Conservation (phyloP, 1,140 invertebrate species). For the Brachionus angularis region DNA sequence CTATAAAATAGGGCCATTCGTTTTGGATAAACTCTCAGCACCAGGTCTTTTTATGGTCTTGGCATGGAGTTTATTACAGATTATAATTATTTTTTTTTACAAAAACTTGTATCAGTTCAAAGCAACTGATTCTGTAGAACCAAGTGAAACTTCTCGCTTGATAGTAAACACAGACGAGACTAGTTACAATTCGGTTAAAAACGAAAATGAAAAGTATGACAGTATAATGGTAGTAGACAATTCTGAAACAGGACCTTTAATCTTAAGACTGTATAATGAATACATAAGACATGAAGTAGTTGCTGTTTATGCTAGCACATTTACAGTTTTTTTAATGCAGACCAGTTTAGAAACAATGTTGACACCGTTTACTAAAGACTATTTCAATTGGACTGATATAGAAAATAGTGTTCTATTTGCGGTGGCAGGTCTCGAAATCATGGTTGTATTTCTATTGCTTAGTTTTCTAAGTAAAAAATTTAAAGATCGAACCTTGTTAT, state of each 20-base stretch:
- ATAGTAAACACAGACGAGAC: too few relatives aligned
- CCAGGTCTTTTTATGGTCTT: constrained; percentile 44
- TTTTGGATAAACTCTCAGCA: constrained; percentile 14
- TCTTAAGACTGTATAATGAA: constrained; percentile 38
- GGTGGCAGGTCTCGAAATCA: constrained; percentile 24
- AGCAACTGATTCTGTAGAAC: neutral
- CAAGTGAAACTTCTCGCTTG: constrained; percentile 9
- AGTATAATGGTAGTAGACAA: neutral
- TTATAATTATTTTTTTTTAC: constrained; percentile 38
- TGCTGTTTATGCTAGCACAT: constrained; percentile 45
- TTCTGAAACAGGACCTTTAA: constrained; percentile 24
- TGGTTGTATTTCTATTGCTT: constrained; percentile 11
- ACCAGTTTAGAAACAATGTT: constrained; percentile 46
- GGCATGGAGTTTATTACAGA: constrained; percentile 15
- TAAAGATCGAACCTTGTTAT: constrained; percentile 23
- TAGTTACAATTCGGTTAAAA: too few relatives aligned
- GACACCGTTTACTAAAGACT: constrained; percentile 32
- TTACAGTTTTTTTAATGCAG: constrained; percentile 47
- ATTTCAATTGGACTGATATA: constrained; percentile 30
- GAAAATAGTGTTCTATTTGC: constrained; percentile 31
- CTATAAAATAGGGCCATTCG: constrained; percentile 45
- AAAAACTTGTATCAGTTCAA: constrained; percentile 44
- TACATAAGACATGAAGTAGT: constrained; percentile 47
- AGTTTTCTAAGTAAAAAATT: constrained; percentile 20
- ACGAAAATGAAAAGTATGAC: neutral